A percentile compares a stretch with the other conserved stretches of the same genome.
phyloP scores from a whole-genome alignment of 2,888 invertebrate species.

The Sminthurinus aureus region DNA sequence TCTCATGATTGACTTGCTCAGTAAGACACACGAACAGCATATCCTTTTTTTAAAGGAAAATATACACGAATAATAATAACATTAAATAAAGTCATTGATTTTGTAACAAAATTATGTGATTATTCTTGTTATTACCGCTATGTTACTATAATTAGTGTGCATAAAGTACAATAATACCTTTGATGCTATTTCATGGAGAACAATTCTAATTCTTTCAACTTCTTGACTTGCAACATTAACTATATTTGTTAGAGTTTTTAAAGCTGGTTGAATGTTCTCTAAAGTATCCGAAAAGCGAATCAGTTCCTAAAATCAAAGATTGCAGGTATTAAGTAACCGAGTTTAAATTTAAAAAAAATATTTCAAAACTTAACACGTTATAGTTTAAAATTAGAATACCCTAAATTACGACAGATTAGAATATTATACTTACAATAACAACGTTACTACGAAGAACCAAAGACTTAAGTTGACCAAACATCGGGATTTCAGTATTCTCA shows the following conservation, averaged over 20 bases:
- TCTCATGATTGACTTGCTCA: conserved; percentile 38
- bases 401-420: too few relatives aligned
- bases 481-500: conserved; percentile 34
- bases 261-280: conserved; percentile 32
- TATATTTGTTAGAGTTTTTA: conserved; percentile 22
- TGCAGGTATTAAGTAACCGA: too few relatives aligned
- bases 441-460: conserved; percentile 34
- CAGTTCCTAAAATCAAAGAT: conserved; percentile 23
- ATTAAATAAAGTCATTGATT: too few relatives aligned
- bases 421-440: conserved; percentile 21
- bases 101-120: too few relatives aligned
- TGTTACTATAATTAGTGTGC: not conserved
- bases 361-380: too few relatives aligned
- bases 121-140: not conserved
- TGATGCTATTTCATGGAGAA: conserved; percentile 31
- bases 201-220: conserved; percentile 31
- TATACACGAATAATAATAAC: not conserved
- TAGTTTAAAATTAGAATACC: too few relatives aligned
- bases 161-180: too few relatives aligned
- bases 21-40: conserved; percentile 34
- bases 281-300: conserved; percentile 35
- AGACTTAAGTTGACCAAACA: conserved; percentile 34
- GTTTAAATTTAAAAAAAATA: too few relatives aligned
- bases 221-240: conserved; percentile 24
- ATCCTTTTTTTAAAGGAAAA: conserved; percentile 18